phyloP scores from a whole-genome alignment of 2,797 vertebrate species.

The Sardinella longiceps region DNA sequence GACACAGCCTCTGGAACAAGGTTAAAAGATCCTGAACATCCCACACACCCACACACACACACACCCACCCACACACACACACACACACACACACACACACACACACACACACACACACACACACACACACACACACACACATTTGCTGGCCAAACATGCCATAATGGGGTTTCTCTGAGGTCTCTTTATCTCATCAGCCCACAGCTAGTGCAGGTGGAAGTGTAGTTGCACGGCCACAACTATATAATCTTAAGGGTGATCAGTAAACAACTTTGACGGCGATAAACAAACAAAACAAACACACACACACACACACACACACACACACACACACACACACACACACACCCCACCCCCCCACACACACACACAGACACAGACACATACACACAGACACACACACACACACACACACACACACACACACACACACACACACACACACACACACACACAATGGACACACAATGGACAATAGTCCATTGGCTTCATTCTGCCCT shows the following conservation, averaged over 20 bases:
- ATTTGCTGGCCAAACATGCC: neutral
- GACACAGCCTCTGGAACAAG: conserved; percentile 44
- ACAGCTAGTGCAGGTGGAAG: neutral
- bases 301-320: neutral
- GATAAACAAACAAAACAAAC: too few species aligned
- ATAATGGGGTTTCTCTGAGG: neutral
- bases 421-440: too few species aligned
- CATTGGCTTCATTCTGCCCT: neutral
- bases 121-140: too few species aligned
- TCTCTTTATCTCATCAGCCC: neutral
- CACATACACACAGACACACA: neutral
- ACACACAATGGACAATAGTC: neutral
- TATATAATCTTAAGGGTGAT: neutral
- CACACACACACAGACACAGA: neutral
- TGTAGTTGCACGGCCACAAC: neutral
- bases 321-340: conserved; percentile 5
- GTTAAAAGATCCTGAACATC: conserved; percentile 43
- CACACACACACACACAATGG: too few species aligned
- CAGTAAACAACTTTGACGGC: neutral
- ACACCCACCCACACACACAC: neutral
- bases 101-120: conserved; percentile 16
- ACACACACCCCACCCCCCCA: neutral
- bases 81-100: neutral
- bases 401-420: neutral
- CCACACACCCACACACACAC: conserved; percentile 33